Evolutionary conservation across 2,888 invertebrate species (phyloP), one percentile per base, ranked within the genome.

Genomic region (Harpalus rufipes): DNA sequence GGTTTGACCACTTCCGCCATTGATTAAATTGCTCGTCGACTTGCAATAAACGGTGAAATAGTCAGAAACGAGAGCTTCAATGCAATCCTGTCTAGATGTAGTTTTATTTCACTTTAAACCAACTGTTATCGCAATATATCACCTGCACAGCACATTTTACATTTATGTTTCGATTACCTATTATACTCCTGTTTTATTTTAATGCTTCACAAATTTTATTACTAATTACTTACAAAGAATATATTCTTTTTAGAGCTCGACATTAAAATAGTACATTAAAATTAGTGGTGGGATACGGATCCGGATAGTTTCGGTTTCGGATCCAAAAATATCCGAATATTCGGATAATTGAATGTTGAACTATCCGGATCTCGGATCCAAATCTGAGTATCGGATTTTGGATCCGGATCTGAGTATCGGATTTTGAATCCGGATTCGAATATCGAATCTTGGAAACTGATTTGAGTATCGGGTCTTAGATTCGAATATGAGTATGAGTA

Each of bases 21-120:
- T 80, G 58, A 80, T 61, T 58, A 41, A 80, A 80, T 80, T 80
- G 79, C 61, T 80, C 61, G 79, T 80, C 61, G 78, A 56, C 56
- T 56, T 78, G 51, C 74, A 74, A 74, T 74, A 74, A 74, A 74
- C 74, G 51, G 65, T 32, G 32, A 12, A 65, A 65, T 65, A 65
- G 65, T 65, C 72, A 44, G 44, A 72, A 72, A 72, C 72, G 72
- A 72, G 14, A 44, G 72, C 44, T 72, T 72, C 72, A 72, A 8
- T 72, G 44, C 44, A 65, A 65, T 65, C 65, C 32, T 65, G 65
- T 25, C 32, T 65, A 65, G 65, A 32, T 25, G 65, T 65, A 65
- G 65, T 65, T 65, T 65, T 65, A 65, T 65, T 65, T 65, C 25
- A 65, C 25, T 65, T 65, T 65, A 65, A 65, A 65, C 65, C 65